Evolutionary conservation across 2,113 vertebrate genomes (phyloP).

Genomic region (Xenopus tropicalis): DNA sequence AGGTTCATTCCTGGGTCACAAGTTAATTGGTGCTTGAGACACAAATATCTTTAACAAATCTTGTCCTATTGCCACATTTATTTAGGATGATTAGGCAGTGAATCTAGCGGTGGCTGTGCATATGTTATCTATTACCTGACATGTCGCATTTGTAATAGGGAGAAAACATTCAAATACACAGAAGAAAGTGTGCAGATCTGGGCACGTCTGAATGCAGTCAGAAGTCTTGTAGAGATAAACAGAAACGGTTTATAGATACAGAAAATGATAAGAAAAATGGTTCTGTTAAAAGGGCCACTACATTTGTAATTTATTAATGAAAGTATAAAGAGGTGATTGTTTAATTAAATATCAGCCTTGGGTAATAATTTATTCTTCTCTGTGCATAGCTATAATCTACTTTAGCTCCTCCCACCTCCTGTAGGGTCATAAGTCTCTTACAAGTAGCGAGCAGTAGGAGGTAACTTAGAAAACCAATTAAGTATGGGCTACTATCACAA

Average conservation of each 20-base stretch:
- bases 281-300: no score
- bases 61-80: not conserved
- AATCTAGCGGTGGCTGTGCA: constrained; percentile 1
- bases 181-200: not conserved
- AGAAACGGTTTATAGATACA: not conserved
- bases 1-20: constrained; percentile 20
- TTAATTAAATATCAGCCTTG: no score
- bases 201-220: not conserved
- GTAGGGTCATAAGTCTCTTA: no score
- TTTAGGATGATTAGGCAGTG: constrained; percentile 8
- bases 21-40: constrained; percentile 22
- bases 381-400: no score
- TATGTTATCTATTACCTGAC: constrained; percentile 4
- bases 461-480: no score
- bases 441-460: no score
- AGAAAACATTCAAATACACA: not conserved
- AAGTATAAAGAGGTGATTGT: no score
- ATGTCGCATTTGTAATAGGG: not conserved
- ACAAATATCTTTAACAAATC: constrained; percentile 1
- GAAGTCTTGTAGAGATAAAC: not conserved
- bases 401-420: no score
- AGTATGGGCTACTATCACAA: no score
- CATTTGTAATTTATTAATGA: no score
- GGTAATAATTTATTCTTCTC: no score
- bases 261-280: no score